Evolutionary conservation across 2,888 invertebrate genomes (phyloP).

Genomic region (Chloromyia formosa): DNA sequence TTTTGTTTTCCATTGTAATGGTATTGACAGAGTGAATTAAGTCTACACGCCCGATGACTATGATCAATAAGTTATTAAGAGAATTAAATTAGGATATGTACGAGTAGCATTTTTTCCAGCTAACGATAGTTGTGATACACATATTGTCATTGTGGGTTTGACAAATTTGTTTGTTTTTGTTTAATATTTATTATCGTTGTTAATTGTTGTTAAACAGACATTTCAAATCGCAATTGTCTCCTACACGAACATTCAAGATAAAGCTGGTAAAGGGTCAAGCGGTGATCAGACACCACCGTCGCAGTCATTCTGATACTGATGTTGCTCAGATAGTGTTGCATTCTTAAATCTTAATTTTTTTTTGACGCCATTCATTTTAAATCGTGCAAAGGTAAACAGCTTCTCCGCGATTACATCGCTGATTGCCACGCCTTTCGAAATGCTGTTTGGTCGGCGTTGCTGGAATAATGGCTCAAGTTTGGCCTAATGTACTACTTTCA

Average conservation of each 20-base stretch:
- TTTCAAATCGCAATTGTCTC: too few relatives aligned
- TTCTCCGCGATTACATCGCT: slow-evolving; percentile 5
- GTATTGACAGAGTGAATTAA: slow-evolving; percentile 11
- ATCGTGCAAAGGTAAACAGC: slow-evolving; percentile 23
- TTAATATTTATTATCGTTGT: too few relatives aligned
- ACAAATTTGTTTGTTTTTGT: too few relatives aligned
- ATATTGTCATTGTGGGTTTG: too few relatives aligned
- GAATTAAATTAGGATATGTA: too few relatives aligned
- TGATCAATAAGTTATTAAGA: too few relatives aligned
- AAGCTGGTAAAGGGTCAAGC: not conserved
- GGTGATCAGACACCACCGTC: not conserved
- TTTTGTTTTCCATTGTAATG: slow-evolving; percentile 18
- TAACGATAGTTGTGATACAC: too few relatives aligned
- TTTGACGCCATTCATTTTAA: slow-evolving; percentile 11
- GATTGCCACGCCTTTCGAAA: slow-evolving; percentile 26
- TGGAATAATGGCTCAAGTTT: slow-evolving; percentile 18
- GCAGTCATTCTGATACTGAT: not conserved
- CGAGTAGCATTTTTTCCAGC: too few relatives aligned
- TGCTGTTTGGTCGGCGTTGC: not conserved
- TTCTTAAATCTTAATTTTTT: slow-evolving; percentile 5
- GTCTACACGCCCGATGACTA: slow-evolving; percentile 1
- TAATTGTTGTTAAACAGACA: too few relatives aligned
- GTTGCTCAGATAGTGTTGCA: not conserved
- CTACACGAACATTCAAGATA: too few relatives aligned
- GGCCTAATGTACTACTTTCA: slow-evolving; percentile 18